These are phyloP conservation scores for Meriones unguiculatus DNA, from an alignment of 2,113 vertebrate species.

Conservation along the genomic window DNA sequence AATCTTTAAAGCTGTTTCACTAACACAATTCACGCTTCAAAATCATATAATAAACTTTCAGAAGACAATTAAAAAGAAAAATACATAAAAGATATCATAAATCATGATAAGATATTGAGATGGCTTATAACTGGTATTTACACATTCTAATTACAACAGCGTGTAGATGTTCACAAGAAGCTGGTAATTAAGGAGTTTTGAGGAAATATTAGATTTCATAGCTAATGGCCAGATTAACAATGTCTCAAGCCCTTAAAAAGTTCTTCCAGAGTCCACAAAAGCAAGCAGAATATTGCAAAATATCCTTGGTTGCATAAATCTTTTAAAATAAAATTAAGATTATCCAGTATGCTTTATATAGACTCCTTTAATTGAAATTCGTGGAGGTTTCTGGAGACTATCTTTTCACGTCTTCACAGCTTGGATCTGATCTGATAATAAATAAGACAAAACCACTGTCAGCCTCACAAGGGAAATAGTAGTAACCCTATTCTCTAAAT, in stretches of 20 bases:
- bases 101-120: constrained; percentile 58
- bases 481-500: constrained; percentile 39
- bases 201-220: constrained; percentile 63
- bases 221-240: constrained; percentile 60
- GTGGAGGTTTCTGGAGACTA: constrained; percentile 74
- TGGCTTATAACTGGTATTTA: constrained; percentile 61
- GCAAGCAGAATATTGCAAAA: constrained; percentile 69
- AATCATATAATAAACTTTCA: constrained; percentile 62
- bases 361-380: constrained; percentile 65
- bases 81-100: constrained; percentile 44
- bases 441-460: constrained; percentile 64
- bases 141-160: constrained; percentile 68
- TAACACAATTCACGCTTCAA: constrained; percentile 68
- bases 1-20: constrained; percentile 80
- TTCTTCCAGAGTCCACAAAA: constrained; percentile 76
- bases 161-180: constrained; percentile 72
- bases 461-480: neutral
- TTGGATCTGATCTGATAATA: constrained; percentile 90
- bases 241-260: constrained; percentile 79
- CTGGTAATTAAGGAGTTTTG: neutral
- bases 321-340: constrained; percentile 67
- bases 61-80: constrained; percentile 73
- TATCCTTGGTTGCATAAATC: constrained; percentile 61
- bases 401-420: constrained; percentile 89
- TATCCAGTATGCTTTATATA: constrained; percentile 67